Conservation (phyloP, 1,140 invertebrate genomes). For the Ctenoplectra terminalis region DNA sequence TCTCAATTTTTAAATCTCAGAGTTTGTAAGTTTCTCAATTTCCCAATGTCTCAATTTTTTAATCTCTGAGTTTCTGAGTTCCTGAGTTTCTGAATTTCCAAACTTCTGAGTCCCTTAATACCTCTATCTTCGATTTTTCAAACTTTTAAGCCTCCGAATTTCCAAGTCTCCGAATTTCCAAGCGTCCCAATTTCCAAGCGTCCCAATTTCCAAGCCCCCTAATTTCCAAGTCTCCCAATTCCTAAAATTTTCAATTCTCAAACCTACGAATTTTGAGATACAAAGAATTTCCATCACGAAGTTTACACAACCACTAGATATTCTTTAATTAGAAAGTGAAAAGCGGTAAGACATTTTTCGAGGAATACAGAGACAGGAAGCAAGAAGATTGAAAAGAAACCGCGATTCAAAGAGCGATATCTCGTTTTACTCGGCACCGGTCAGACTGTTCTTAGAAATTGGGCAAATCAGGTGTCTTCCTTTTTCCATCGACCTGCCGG, state of each 20-base stretch:
- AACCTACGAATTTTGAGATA: not conserved
- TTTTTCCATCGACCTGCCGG: conserved; percentile 43
- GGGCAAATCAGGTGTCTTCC: conserved; percentile 43
- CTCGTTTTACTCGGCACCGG: conserved; percentile 12
- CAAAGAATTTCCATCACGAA: too few species aligned
- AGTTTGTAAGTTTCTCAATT: too few species aligned
- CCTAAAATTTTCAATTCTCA: not conserved
- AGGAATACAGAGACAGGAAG: not conserved
- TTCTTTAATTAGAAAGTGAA: not conserved
- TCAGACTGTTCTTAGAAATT: conserved; percentile 44
- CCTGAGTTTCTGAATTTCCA: too few species aligned
- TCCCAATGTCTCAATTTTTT: too few species aligned
- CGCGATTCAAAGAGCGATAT: conserved; percentile 23
- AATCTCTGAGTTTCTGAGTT: too few species aligned
- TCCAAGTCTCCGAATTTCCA: not conserved
- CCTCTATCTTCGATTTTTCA: too few species aligned
- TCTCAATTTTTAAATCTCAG: not conserved
- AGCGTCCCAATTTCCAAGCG: not conserved
- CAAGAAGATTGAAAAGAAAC: not conserved
- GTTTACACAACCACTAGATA: too few species aligned
- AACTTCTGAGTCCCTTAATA: too few species aligned
- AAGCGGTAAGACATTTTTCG: not conserved
- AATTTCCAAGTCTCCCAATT: not conserved
- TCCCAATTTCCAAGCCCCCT: not conserved
- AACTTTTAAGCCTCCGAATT: not conserved